Conservation (phyloP, 37 sponge, comb jelly and placozoan genomes). For the Crambe crambe region DNA sequence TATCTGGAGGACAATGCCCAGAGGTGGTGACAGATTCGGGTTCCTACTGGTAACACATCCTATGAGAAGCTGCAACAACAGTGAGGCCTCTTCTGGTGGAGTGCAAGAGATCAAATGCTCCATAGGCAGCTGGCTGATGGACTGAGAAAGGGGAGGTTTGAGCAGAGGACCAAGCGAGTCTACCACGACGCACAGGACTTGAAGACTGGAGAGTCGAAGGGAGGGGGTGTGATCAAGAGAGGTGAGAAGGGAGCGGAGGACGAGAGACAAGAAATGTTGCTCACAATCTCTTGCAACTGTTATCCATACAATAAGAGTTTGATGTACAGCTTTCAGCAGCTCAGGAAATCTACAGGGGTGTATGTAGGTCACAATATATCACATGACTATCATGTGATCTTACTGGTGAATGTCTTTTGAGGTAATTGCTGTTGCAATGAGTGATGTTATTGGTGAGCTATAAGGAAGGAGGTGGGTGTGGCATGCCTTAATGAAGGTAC, state of each 20-base stretch:
- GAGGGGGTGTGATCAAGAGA: neutral
- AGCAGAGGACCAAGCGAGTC: neutral
- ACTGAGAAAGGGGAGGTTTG: neutral
- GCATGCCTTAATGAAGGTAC: constrained; percentile 3
- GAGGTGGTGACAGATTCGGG: neutral
- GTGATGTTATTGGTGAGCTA: constrained; percentile 9
- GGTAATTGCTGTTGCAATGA: neutral
- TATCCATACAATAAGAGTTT: constrained; percentile 19
- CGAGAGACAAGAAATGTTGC: neutral
- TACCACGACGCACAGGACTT: neutral
- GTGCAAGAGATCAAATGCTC: neutral
- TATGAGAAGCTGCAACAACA: constrained; percentile 2
- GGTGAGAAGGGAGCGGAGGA: neutral
- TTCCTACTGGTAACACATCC: neutral
- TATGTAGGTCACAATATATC: neutral
- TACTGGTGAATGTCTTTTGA: neutral
- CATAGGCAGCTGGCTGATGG: neutral
- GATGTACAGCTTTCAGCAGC: neutral
- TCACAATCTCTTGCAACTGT: constrained; percentile 9
- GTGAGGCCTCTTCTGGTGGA: neutral
- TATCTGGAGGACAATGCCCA: neutral
- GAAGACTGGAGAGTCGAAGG: neutral
- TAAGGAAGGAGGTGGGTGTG: constrained; percentile 31
- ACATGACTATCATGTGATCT: neutral
- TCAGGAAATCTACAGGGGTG: neutral